Base-by-base conservation (phyloP, 23 tunicate genomes). In the Halocynthia aurantium region DNA sequence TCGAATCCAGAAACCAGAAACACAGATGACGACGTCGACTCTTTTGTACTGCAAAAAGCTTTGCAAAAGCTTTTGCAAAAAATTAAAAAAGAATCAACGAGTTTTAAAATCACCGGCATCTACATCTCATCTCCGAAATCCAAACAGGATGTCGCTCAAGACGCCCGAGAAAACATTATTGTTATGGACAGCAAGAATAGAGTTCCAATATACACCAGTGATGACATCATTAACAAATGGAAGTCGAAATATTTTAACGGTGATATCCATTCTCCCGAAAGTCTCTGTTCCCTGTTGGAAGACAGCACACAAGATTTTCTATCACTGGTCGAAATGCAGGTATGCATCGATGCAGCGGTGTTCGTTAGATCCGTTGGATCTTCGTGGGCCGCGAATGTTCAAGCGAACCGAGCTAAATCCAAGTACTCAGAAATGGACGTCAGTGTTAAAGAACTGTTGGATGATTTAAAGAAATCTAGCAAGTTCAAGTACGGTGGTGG, bases 351-450 rank as follows among this genome's bases (percentile, higher is more conserved):
- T 11, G 76, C 76, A 10, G 76, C 76, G 17, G 44, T 71, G 44
- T 71, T 71, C 6, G 44, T 71, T 50, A 53, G 76, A 10, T 71
- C 76, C 0, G 50, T 71, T 6, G 76, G 56, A 10, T 71, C 76
- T 19, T 71, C 76, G 44, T 71, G 76, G 76, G 76, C 76, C 17
- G 76, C 76, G 1, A 71, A 71, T 71, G 76, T 71, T 9, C 76
- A 71, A 15, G 76, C 44, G 76, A 71, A 71, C 60, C 40, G 76
- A 21, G 18, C 17, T 40, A 71, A 71, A 52, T 10, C 76, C 8
- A 54, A 71, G 17, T 71, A 71, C 50, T 71, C 76, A n/a, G 57
- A 52, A 10, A 20, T 71, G 17, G 76, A 71, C 60, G 76, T 54
- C 11, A 71, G 76, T 71, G 50, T 71, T n/a, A 71, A 52, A 52